Conservation (phyloP, 2,113 vertebrate genomes). For the Aix galericulata region DNA sequence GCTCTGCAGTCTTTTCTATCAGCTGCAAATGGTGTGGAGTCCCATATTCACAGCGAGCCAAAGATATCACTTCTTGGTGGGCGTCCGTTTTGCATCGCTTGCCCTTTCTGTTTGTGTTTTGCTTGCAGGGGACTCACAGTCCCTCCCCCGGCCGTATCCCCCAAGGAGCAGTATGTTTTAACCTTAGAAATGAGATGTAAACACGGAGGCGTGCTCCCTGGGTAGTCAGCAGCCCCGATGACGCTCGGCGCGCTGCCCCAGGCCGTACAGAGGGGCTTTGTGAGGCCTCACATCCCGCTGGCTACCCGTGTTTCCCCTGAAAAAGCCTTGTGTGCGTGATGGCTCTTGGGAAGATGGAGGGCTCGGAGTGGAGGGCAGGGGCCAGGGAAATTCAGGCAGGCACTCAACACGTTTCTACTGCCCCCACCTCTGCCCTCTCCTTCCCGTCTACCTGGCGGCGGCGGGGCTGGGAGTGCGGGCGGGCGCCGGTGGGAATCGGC, state of each 20-base stretch:
- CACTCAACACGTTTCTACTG: rapidly evolving
- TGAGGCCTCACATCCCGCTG: background rate
- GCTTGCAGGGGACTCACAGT: background rate
- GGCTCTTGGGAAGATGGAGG: background rate
- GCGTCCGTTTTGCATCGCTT: background rate
- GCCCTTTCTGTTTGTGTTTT: constrained; percentile 25
- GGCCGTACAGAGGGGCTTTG: constrained; percentile 36
- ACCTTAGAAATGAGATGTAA: constrained; percentile 10
- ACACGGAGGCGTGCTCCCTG: background rate
- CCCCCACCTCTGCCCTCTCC: background rate
- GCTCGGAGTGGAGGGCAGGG: background rate
- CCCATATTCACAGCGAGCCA: background rate
- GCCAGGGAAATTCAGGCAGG: background rate
- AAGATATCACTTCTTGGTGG: background rate
- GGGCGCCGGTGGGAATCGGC: constrained; percentile 28
- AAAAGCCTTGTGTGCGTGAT: background rate
- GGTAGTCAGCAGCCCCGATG: background rate
- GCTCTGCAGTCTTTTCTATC: background rate
- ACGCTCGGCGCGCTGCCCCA: background rate
- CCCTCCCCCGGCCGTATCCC: background rate
- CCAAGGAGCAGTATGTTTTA: constrained; percentile 42
- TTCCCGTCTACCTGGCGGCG: background rate
- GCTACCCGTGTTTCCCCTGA: background rate
- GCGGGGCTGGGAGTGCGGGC: background rate
- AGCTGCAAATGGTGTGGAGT: background rate